A percentile compares a stretch with the other conserved stretches of the same genome.
Evolutionary conservation across 2,888 invertebrate species (phyloP).

Genomic region (Deladenus siricidicola): DNA sequence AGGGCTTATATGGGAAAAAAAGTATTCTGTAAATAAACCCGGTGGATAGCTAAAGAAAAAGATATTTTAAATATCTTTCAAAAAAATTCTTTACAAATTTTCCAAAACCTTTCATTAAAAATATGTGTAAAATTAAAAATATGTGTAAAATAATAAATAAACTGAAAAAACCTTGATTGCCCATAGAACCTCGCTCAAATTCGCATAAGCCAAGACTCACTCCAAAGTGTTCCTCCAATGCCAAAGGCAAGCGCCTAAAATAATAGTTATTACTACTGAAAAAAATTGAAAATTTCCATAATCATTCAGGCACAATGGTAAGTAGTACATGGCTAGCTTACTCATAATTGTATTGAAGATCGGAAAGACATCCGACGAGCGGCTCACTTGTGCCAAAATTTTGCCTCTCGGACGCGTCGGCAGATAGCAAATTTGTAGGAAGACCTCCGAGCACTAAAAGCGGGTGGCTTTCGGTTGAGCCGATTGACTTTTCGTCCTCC

Average conservation of each 20-base stretch:
- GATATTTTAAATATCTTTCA: no score
- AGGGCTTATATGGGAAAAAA: no score
- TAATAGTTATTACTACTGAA: background rate
- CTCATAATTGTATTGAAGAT: constrained; percentile 55
- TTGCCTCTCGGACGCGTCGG: background rate
- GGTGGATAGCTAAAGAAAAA: no score
- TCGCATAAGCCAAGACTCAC: constrained; percentile 46
- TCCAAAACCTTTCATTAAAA: no score
- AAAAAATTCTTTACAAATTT: no score
- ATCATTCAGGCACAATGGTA: background rate
- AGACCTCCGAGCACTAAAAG: constrained; percentile 48
- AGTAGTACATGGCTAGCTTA: constrained; percentile 21
- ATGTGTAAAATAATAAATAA: no score
- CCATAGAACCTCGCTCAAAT: constrained; percentile 2
- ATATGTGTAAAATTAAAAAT: no score
- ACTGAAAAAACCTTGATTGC: no score
- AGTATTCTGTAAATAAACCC: no score
- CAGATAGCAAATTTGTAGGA: constrained; percentile 26
- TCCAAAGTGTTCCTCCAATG: constrained; percentile 40
- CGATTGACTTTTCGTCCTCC: constrained; percentile 39
- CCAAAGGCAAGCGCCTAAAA: constrained; percentile 35
- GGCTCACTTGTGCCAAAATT: constrained; percentile 47
- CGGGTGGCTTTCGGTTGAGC: constrained; percentile 16
- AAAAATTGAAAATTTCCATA: background rate
- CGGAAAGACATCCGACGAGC: constrained; percentile 56